Evolutionary conservation across 1,140 invertebrate species (phyloP).

Genomic region (Sinella curviseta): DNA sequence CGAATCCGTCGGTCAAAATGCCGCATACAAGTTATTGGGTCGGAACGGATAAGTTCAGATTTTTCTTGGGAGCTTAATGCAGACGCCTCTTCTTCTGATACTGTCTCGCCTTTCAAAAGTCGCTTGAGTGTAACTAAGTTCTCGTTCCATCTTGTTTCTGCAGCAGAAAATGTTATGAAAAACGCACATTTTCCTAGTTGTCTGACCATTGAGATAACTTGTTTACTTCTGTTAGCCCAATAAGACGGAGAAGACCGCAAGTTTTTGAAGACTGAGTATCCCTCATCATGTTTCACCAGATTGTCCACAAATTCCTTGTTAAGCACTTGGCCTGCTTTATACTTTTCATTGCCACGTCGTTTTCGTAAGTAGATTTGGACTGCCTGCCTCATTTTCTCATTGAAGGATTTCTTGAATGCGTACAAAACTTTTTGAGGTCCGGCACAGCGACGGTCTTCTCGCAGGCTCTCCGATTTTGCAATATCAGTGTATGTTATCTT

Average conservation of each 20-base stretch:
- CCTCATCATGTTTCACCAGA: constrained; percentile 15
- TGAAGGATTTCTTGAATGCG: constrained; percentile 24
- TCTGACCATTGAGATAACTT: constrained; percentile 53
- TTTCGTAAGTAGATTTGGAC: constrained; percentile 44
- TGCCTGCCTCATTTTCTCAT: constrained; percentile 26
- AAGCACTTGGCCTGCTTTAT: constrained; percentile 13
- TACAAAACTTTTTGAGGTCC: constrained; percentile 1
- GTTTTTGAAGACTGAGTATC: constrained; percentile 47
- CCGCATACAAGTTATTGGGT: constrained; percentile 54
- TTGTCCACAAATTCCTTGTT: background rate
- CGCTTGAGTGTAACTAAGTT: constrained; percentile 53
- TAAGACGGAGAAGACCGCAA: constrained; percentile 50
- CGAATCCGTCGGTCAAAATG: constrained; percentile 33
- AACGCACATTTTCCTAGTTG: constrained; percentile 53
- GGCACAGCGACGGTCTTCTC: background rate
- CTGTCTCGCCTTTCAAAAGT: constrained; percentile 49
- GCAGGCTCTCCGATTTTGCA: constrained; percentile 20
- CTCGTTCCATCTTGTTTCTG: constrained; percentile 54
- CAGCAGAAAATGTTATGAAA: constrained; percentile 54
- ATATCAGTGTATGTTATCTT: constrained; percentile 33
- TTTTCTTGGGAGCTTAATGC: constrained; percentile 41
- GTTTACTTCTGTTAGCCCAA: constrained; percentile 27
- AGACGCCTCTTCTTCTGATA: constrained; percentile 43
- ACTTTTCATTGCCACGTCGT: constrained; percentile 35
- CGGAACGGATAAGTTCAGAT: constrained; percentile 53